Evolutionary conservation across 2,888 invertebrate genomes (phyloP).

Genomic region (Pomacea canaliculata): DNA sequence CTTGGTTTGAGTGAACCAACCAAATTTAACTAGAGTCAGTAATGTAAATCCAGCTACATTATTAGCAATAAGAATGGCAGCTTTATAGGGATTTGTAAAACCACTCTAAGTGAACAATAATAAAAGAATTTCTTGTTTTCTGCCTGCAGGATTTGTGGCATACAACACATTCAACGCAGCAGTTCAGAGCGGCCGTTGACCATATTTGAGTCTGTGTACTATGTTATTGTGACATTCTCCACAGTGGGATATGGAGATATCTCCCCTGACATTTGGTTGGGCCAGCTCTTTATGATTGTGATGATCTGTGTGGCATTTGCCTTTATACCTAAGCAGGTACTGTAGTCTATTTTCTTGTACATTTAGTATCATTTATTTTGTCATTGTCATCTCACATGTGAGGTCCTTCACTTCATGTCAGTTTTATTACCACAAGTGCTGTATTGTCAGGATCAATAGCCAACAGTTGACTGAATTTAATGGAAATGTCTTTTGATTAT

Average conservation of each 20-base stretch:
- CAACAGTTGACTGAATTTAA: background rate
- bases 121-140: too few relatives aligned
- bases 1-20: too few relatives aligned
- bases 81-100: too few relatives aligned
- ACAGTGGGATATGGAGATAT: slow-evolving; percentile 56
- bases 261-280: slow-evolving; percentile 54
- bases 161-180: slow-evolving; percentile 94
- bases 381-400: background rate
- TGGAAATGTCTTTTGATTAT: background rate
- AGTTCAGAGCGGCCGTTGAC: slow-evolving; percentile 80
- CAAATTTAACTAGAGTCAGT: too few relatives aligned
- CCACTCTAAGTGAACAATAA: too few relatives aligned
- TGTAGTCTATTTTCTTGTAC: background rate
- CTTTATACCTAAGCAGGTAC: slow-evolving; percentile 52
- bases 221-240: slow-evolving; percentile 92
- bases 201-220: slow-evolving; percentile 95
- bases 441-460: background rate
- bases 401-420: too few relatives aligned
- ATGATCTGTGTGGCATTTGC: slow-evolving; percentile 56
- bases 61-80: too few relatives aligned
- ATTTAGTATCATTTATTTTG: background rate
- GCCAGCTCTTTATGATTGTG: slow-evolving; percentile 53
- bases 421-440: too few relatives aligned
- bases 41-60: too few relatives aligned
- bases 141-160: slow-evolving; percentile 87